Conservation (phyloP, 1,140 invertebrate genomes). For the Drosophila murphyi region DNA sequence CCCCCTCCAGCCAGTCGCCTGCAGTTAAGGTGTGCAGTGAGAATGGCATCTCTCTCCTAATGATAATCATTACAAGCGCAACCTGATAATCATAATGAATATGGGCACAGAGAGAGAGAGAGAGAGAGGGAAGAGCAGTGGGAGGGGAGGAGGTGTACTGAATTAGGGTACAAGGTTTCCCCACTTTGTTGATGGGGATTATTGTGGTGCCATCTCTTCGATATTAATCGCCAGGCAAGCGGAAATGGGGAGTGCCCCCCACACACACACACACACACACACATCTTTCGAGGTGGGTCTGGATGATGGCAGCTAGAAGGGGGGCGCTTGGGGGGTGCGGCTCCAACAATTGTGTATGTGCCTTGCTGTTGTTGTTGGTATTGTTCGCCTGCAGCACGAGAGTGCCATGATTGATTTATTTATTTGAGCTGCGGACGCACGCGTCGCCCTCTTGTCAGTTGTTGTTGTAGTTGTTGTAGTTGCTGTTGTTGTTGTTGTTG, state of each 20-base stretch:
- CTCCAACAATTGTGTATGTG: constrained; percentile 13
- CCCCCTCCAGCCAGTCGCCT: neutral
- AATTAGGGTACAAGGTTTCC: neutral
- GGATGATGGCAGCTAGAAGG: neutral
- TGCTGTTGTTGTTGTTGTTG: constrained; percentile 8
- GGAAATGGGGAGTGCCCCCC: constrained; percentile 77
- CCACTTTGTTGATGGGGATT: constrained; percentile 24
- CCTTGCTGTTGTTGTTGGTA: constrained; percentile 8
- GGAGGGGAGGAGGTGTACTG: neutral
- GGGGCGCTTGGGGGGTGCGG: neutral
- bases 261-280: constrained; percentile 44
- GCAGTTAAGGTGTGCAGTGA: constrained; percentile 62
- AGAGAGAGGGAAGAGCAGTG: neutral
- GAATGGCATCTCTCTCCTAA: constrained; percentile 66
- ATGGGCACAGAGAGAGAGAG: neutral
- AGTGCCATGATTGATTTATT: constrained; percentile 75
- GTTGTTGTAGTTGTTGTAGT: neutral
- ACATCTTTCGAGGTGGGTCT: neutral
- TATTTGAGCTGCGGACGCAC: constrained; percentile 73
- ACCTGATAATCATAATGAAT: constrained; percentile 49
- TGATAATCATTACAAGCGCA: constrained; percentile 63
- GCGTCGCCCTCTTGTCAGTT: constrained; percentile 49
- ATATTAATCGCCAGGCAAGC: constrained; percentile 77
- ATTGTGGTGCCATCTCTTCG: constrained; percentile 47
- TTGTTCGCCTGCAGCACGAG: constrained; percentile 27